Evolutionary conservation across 2,888 invertebrate species (phyloP), one percentile per base, ranked within the genome.

Genomic region (Chalcosyrphus nemorum): DNA sequence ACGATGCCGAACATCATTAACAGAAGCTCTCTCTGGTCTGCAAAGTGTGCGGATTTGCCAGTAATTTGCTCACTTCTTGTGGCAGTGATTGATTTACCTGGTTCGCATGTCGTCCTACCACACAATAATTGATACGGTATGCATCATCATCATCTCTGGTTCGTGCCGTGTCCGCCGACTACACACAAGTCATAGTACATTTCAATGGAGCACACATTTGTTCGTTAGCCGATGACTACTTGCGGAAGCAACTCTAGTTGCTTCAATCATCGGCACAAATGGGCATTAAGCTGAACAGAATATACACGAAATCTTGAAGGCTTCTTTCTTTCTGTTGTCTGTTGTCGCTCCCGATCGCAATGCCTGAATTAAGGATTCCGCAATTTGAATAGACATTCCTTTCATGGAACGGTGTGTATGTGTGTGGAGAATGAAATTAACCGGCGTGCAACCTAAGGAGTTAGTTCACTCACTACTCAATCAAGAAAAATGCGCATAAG

Each of bases 41-140:
- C 45, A 80, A 80, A 80, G 84, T 80, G 78, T 80, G 63, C 75
- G 65, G 80, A 84, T 78, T 84, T 84, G 84, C 80, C 84, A 84
- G 78, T 80, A 84, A 84, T 84, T 84, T 84, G 84, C 78, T 84
- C 84, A 84, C 75, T 80, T 80, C 82, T 65, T 52, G 68, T 84
- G 84, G 84, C 84, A 84, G 68, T 84, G 80, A 84, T 84, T 84
- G 84, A 84, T 84, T 84, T 84, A 80, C 84, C 65, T 75, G 78
- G 19, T 80, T 59, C 70, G 65, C 78, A 50, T 70, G 68, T 74
- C 80, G 84, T 78, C 59, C 77, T 65, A 66, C 72, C 59, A 35
- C 50, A 63, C 56, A 78, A 82, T 78, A 78, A 84, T 84, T 84
- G 84, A 84, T 80, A 80, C 80, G 74, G 74, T 80, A 84, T 84